These are phyloP conservation scores for Venusia cambrica DNA, from an alignment of 2,888 invertebrate genomes.

Conservation along the genomic window DNA sequence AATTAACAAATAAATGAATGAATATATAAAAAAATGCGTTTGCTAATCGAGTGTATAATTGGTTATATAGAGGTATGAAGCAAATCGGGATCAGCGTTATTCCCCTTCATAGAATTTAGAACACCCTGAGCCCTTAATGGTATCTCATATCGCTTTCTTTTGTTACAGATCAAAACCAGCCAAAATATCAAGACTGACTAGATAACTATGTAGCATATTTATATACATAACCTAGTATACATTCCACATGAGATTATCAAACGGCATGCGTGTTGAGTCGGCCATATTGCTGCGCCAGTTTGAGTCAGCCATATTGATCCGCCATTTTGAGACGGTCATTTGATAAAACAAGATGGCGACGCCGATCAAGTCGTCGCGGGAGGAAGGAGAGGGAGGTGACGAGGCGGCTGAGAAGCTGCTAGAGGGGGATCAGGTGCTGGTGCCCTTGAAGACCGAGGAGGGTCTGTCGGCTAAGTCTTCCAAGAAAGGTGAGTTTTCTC, in stretches of 20 bases:
- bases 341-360: slow-evolving; percentile 52
- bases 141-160: slow-evolving; percentile 2
- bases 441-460: slow-evolving; percentile 43
- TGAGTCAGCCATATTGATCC: slow-evolving; percentile 10
- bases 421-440: slow-evolving; percentile 43
- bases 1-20: no score
- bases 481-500: slow-evolving; percentile 59
- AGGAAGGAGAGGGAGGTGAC: slow-evolving; percentile 47
- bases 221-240: slow-evolving; percentile 19
- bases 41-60: no score
- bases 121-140: no score
- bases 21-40: no score
- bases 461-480: slow-evolving; percentile 58
- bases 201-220: slow-evolving; percentile 29
- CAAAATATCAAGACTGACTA: slow-evolving; percentile 33
- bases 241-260: slow-evolving; percentile 23
- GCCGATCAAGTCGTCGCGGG: slow-evolving; percentile 43
- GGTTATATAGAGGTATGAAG: no score
- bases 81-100: no score
- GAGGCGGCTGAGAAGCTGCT: slow-evolving; percentile 64
- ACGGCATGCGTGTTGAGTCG: slow-evolving; percentile 1
- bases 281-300: slow-evolving; percentile 11
- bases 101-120: no score
- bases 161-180: slow-evolving; percentile 31
- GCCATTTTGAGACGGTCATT: slow-evolving; percentile 36